Conservation (phyloP, 2,797 vertebrate genomes). For the Aselliscus stoliczkanus region DNA sequence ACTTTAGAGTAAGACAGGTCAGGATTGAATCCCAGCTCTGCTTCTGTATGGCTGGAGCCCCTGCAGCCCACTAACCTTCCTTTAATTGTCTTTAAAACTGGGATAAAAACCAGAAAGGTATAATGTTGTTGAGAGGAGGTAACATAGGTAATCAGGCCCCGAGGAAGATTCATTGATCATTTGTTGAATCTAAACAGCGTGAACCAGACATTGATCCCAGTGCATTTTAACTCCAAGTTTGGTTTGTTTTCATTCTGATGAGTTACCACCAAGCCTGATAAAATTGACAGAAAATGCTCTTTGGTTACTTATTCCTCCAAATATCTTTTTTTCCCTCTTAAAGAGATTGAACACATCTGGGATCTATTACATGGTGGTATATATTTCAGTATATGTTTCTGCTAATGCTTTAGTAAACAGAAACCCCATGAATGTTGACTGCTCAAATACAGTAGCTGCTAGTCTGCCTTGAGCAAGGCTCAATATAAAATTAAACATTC, state of each 20-base stretch:
- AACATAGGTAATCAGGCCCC: background rate
- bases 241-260: slow-evolving; percentile 4
- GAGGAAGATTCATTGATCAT: background rate
- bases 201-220: slow-evolving; percentile 3
- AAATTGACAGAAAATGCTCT: slow-evolving; percentile 48
- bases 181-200: slow-evolving; percentile 1
- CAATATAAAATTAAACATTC: background rate
- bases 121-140: background rate
- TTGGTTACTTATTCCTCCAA: slow-evolving; percentile 51
- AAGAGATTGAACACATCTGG: slow-evolving; percentile 73
- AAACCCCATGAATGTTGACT: slow-evolving; percentile 70
- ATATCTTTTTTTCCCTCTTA: slow-evolving; percentile 48
- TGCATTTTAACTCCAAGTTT: background rate
- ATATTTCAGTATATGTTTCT: slow-evolving; percentile 73
- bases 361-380: slow-evolving; percentile 56
- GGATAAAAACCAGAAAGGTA: background rate
- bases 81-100: background rate
- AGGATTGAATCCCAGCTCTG: background rate
- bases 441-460: slow-evolving; percentile 49
- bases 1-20: background rate
- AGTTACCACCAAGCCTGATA: slow-evolving; percentile 53
- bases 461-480: slow-evolving; percentile 19
- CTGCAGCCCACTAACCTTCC: background rate
- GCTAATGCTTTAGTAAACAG: slow-evolving; percentile 76
- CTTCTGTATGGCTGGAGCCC: background rate